These are phyloP conservation scores for Stigmatopora argus DNA, from an alignment of 2,113 vertebrate species.

Conservation along the genomic window DNA sequence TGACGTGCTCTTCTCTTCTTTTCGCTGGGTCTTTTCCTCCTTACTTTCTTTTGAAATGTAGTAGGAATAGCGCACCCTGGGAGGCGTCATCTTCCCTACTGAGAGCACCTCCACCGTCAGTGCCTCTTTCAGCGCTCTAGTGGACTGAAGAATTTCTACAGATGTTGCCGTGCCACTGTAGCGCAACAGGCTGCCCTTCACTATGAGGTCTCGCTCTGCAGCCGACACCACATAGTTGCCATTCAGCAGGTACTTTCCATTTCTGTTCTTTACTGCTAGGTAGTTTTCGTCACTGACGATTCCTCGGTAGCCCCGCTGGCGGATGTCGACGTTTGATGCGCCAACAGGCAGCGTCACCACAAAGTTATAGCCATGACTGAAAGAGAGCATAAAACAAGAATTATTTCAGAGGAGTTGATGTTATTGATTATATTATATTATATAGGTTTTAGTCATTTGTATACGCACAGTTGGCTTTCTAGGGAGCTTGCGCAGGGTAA, in stretches of 20 bases:
- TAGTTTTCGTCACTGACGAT: conserved; percentile 91
- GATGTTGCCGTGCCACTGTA: conserved; percentile 88
- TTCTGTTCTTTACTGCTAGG: conserved; percentile 85
- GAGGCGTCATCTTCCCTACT: conserved; percentile 94
- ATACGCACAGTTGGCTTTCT: no score
- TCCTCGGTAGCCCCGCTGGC: conserved; percentile 93
- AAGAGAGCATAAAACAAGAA: conserved; percentile 15
- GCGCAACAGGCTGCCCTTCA: conserved; percentile 84
- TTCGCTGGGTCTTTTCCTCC: conserved; percentile 78
- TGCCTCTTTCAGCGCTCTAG: conserved; percentile 83
- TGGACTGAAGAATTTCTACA: conserved; percentile 83
- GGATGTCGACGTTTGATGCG: conserved; percentile 87
- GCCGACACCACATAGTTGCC: conserved; percentile 94
- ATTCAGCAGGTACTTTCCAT: conserved; percentile 88
- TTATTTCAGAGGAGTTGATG: neutral
- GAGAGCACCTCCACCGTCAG: conserved; percentile 91
- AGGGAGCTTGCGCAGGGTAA: no score
- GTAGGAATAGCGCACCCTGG: conserved; percentile 93
- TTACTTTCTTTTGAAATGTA: conserved; percentile 86
- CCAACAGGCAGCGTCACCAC: conserved; percentile 89
- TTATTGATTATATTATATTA: neutral
- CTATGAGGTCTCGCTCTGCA: conserved; percentile 85
- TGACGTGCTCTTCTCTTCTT: conserved; percentile 55
- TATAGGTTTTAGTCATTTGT: neutral
- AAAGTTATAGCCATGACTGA: conserved; percentile 95